phyloP scores from a whole-genome alignment of 2,888 invertebrate species.

The Tricholauxania praeusta region DNA sequence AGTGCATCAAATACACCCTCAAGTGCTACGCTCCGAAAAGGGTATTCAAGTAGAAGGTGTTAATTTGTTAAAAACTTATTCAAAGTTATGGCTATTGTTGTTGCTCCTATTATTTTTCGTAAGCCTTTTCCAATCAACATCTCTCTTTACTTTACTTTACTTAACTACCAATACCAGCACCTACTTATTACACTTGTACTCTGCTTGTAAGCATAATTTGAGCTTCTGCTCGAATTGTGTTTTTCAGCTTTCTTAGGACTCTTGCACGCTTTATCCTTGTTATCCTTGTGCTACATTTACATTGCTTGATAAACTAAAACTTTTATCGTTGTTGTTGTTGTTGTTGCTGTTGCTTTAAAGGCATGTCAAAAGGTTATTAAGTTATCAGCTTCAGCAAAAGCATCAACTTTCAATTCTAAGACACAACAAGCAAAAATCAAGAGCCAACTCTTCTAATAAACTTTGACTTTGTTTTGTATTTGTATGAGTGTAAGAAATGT shows the following conservation, averaged over 20 bases:
- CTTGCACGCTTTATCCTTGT: background rate
- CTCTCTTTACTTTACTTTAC: background rate
- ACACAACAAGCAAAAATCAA: background rate
- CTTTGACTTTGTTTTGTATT: conserved; percentile 8
- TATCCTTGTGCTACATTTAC: background rate
- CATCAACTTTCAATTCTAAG: conserved; percentile 2
- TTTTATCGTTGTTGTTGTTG: background rate
- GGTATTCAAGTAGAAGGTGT: conserved; percentile 15
- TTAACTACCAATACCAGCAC: too few species aligned
- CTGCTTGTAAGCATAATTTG: too few species aligned
- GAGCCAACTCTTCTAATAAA: background rate
- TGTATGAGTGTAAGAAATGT: background rate
- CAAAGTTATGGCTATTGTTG: background rate
- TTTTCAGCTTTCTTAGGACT: background rate
- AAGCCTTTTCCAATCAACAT: background rate
- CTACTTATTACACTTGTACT: too few species aligned
- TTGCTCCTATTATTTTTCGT: background rate
- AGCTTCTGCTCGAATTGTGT: too few species aligned
- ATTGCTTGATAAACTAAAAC: too few species aligned
- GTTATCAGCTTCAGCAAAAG: background rate
- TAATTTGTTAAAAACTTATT: conserved; percentile 21
- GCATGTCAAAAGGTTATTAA: conserved; percentile 18
- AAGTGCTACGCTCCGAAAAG: background rate
- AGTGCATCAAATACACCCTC: too few species aligned
- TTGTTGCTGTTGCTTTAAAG: too few species aligned